Conservation (phyloP, 2,888 invertebrate species). For the Torymus auratus region DNA sequence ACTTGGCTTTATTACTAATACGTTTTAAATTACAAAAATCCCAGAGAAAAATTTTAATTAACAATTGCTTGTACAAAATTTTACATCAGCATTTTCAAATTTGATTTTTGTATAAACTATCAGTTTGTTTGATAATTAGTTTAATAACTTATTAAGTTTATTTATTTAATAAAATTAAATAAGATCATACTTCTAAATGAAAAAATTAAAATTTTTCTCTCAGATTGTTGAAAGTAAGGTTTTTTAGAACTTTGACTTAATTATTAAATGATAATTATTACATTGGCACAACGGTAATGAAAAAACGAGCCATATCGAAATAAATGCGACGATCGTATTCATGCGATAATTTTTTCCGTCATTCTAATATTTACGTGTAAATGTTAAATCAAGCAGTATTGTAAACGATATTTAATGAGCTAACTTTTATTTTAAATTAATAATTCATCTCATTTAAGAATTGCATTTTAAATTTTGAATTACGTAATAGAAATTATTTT, state of each 20-base stretch:
- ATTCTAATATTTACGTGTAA: conserved; percentile 22
- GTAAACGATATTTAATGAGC: conserved; percentile 37
- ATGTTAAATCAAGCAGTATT: conserved; percentile 42
- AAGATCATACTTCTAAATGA: no score
- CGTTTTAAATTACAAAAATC: conserved; percentile 31
- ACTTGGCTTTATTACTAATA: conserved; percentile 24
- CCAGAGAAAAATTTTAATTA: conserved; percentile 14
- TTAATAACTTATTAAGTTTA: no score
- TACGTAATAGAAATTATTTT: conserved; percentile 19
- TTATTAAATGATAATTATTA: conserved; percentile 30
- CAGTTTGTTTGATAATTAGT: no score
- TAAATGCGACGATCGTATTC: conserved; percentile 1
- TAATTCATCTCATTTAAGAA: conserved; percentile 11
- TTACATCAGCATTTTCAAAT: neutral
- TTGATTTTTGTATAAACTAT: no score
- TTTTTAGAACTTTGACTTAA: conserved; percentile 18
- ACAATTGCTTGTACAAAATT: conserved; percentile 1
- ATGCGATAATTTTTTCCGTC: conserved; percentile 23
- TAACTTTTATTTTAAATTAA: conserved; percentile 27
- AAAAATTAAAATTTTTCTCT: conserved; percentile 19
- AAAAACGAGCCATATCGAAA: conserved; percentile 13
- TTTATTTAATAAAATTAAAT: no score
- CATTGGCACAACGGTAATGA: conserved; percentile 54
- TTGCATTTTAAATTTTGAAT: conserved; percentile 29
- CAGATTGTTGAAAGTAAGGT: conserved; percentile 5